phyloP scores from a whole-genome alignment of 2,113 vertebrate species.

The Prionailurus viverrinus region DNA sequence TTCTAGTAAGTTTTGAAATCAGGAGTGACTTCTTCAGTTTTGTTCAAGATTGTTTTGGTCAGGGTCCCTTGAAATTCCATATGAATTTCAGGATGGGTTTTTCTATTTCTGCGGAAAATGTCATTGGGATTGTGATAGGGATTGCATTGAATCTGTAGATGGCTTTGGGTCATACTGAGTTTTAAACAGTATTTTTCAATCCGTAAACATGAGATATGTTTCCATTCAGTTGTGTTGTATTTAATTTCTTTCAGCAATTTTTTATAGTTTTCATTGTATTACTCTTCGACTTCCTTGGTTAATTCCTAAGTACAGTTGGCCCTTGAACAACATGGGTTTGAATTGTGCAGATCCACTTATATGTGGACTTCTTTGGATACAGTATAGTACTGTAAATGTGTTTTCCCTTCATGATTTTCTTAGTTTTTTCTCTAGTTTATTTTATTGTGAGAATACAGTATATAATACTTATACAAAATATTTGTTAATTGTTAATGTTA shows the following conservation, averaged over 20 bases:
- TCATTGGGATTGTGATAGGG: neutral
- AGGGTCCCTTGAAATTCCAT: neutral
- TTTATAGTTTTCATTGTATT: neutral
- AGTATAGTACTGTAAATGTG: neutral
- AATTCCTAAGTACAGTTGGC: neutral
- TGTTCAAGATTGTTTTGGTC: neutral
- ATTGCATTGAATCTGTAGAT: neutral
- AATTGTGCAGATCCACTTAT: neutral
- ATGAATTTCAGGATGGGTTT: neutral
- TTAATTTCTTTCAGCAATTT: constrained; percentile 7
- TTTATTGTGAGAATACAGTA: neutral
- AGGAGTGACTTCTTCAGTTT: neutral
- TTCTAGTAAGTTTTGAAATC: constrained; percentile 3
- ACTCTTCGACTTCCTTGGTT: neutral
- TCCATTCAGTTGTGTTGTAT: neutral
- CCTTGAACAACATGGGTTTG: neutral
- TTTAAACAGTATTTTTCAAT: constrained; percentile 11
- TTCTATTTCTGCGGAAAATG: neutral
- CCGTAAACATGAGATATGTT: neutral
- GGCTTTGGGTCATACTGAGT: neutral
- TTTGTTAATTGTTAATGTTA: neutral
- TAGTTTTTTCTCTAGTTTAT: neutral
- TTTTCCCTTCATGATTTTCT: neutral
- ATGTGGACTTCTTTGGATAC: neutral
- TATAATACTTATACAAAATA: neutral